Evolutionary conservation across 2,113 vertebrate genomes (phyloP).

Genomic region (Amazona vittata): DNA sequence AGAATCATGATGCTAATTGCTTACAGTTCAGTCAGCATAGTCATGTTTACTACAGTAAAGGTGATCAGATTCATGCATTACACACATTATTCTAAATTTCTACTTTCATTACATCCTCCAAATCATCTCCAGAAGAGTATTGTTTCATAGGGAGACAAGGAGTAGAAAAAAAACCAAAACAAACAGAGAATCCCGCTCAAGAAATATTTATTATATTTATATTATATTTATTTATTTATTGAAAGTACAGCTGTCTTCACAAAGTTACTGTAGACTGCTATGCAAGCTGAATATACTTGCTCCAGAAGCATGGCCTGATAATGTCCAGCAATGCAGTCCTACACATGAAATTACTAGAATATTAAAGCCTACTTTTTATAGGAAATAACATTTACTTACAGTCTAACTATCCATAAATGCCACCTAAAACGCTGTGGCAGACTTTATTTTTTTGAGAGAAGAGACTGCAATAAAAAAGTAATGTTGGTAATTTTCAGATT

Average conservation of each 20-base stretch:
- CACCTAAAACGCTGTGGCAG: neutral
- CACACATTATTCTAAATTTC: neutral
- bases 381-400: neutral
- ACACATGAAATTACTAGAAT: neutral
- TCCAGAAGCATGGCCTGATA: neutral
- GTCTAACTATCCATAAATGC: neutral
- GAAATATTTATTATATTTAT: neutral
- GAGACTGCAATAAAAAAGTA: neutral
- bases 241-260: neutral
- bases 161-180: neutral
- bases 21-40: neutral
- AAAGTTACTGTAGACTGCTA: neutral
- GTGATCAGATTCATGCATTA: neutral
- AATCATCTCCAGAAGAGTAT: neutral
- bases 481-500: neutral
- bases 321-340: neutral
- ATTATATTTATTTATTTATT: neutral
- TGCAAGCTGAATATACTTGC: neutral
- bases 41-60: neutral
- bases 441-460: neutral
- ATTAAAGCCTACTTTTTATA: neutral
- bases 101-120: neutral
- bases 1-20: neutral
- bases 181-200: neutral
- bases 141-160: neutral